phyloP scores from a whole-genome alignment of 2,113 vertebrate genomes.

The rabbit (Oryctolagus cuniculus) region DNA sequence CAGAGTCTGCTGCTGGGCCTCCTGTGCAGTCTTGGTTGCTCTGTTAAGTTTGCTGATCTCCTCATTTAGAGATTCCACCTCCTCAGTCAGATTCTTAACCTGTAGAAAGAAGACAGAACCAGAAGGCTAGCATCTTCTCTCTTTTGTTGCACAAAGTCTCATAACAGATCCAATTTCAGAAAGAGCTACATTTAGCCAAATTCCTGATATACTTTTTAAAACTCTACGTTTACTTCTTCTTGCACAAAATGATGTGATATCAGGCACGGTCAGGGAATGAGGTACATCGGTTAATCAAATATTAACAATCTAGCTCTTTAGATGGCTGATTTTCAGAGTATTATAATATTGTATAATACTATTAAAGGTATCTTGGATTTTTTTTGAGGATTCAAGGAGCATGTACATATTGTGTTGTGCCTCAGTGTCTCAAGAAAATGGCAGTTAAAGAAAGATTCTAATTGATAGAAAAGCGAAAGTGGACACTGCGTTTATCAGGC shows the following conservation, averaged over 20 bases:
- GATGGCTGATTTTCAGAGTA: not conserved
- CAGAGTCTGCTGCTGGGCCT: conserved; percentile 91
- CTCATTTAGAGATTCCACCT: conserved; percentile 90
- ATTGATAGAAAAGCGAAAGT: not conserved
- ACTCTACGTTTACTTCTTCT: conserved; percentile 25
- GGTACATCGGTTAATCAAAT: not conserved
- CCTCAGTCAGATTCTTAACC: conserved; percentile 93
- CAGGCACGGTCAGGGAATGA: not conserved
- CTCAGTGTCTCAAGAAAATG: not conserved
- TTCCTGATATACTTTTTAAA: not conserved
- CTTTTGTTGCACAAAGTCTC: not conserved
- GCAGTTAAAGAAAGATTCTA: not conserved
- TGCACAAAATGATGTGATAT: not conserved
- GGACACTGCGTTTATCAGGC: not conserved
- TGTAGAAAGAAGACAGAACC: conserved; percentile 68
- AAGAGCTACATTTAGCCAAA: not conserved
- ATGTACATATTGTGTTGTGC: not conserved
- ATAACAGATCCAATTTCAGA: not conserved
- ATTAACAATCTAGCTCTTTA: not conserved
- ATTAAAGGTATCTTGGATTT: not conserved
- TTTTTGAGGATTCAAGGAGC: not conserved
- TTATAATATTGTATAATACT: not conserved
- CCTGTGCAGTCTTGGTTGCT: conserved; percentile 89
- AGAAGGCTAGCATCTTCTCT: not conserved
- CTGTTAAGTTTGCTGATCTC: conserved; percentile 87